Conservation (phyloP, 1,140 invertebrate genomes). For the Brachionus manjavacas region DNA sequence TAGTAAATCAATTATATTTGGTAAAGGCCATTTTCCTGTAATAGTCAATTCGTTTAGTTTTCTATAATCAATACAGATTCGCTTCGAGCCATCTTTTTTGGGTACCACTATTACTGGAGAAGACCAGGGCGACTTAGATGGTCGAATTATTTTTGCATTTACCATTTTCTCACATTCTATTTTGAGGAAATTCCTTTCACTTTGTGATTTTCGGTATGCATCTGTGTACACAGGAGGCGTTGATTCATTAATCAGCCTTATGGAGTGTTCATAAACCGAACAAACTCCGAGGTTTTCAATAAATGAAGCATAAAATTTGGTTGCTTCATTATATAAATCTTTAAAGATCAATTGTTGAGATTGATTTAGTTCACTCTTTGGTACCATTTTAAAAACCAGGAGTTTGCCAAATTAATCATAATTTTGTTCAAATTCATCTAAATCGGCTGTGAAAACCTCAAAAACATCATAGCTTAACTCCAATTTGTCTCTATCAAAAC, state of each 20-base stretch:
- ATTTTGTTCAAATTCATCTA: neutral
- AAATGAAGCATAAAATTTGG: neutral
- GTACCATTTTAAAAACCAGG: neutral
- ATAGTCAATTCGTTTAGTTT: neutral
- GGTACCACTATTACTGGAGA: neutral
- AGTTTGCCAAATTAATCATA: neutral
- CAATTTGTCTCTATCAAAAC: too few species aligned
- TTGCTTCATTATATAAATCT: neutral
- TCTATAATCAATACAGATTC: neutral
- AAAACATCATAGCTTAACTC: neutral
- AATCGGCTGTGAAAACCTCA: neutral
- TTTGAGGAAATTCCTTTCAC: neutral
- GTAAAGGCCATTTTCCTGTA: neutral
- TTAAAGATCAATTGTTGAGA: neutral
- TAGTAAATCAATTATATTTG: neutral
- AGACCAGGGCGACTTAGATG: neutral
- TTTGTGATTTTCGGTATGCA: neutral
- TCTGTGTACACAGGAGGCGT: neutral
- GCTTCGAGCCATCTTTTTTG: neutral
- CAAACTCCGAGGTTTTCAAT: neutral
- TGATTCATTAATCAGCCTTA: neutral
- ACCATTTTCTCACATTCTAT: neutral
- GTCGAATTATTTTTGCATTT: neutral
- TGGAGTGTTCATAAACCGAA: neutral
- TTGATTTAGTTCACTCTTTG: neutral